Evolutionary conservation across 2,797 vertebrate species (phyloP).

Genomic region (Rhabdophis nuchalis): DNA sequence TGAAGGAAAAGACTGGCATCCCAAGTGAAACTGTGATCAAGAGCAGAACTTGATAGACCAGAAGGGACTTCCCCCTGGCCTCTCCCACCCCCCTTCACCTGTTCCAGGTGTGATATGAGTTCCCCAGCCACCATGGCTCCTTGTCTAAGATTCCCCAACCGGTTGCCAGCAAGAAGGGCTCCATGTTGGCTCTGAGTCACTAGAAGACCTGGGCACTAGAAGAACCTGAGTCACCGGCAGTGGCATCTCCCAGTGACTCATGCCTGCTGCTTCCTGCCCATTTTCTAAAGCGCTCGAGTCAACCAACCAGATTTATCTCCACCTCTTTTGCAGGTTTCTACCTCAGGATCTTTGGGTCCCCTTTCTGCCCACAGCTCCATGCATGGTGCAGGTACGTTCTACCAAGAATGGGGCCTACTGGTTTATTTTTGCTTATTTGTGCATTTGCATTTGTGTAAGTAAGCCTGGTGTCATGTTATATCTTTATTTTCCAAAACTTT

Average conservation of each 20-base stretch:
- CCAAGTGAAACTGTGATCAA: background rate
- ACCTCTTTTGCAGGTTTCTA: constrained; percentile 76
- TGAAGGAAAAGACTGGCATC: background rate
- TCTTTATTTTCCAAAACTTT: background rate
- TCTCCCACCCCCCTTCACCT: background rate
- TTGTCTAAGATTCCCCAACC: background rate
- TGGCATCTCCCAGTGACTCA: background rate
- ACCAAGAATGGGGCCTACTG: background rate
- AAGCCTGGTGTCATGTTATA: background rate
- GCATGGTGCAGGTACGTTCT: constrained; percentile 78
- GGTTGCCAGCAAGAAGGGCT: background rate
- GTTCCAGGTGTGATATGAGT: background rate
- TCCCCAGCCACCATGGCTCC: background rate
- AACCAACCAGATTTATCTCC: background rate
- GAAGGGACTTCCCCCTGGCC: background rate
- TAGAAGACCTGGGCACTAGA: background rate
- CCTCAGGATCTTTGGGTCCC: constrained; percentile 86
- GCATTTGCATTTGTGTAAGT: background rate
- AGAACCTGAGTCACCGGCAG: background rate
- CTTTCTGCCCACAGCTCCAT: constrained; percentile 79
- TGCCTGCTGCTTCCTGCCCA: background rate
- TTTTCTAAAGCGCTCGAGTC: background rate
- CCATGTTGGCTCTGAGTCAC: background rate
- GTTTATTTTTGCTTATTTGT: background rate
- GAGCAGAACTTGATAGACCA: background rate